Evolutionary conservation across 1,140 invertebrate genomes (phyloP).

Genomic region (Dendrolimus kikuchii): DNA sequence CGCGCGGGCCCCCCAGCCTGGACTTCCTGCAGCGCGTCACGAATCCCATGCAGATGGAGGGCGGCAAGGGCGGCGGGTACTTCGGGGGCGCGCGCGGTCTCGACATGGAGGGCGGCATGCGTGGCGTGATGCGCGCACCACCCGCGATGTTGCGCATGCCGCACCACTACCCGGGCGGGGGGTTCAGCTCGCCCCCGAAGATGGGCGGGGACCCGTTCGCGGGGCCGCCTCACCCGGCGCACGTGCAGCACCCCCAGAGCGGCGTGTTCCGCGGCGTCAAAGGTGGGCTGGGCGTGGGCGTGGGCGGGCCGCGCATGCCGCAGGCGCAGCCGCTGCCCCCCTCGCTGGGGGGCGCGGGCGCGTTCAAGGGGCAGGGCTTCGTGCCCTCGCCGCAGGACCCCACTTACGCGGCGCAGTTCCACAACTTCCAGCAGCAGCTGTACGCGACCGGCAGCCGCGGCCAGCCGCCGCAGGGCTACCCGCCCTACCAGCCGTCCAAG

Average conservation of each 20-base stretch:
- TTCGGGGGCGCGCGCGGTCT: constrained; percentile 75
- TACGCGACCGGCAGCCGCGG: constrained; percentile 90
- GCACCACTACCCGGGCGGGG: constrained; percentile 58
- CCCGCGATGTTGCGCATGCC: constrained; percentile 60
- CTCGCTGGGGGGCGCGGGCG: constrained; percentile 82
- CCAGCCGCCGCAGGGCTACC: constrained; percentile 57
- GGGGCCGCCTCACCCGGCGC: constrained; percentile 38
- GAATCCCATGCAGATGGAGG: constrained; percentile 83
- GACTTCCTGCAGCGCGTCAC: constrained; percentile 93
- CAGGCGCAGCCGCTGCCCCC: constrained; percentile 81
- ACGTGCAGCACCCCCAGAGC: constrained; percentile 39
- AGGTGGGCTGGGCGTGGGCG: constrained; percentile 49
- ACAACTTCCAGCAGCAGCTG: constrained; percentile 95
- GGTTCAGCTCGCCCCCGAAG: constrained; percentile 64
- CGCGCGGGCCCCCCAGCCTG: constrained; percentile 88
- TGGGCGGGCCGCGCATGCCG: constrained; percentile 48
- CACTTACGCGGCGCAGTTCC: constrained; percentile 95
- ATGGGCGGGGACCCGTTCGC: constrained; percentile 54
- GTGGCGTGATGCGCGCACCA: constrained; percentile 59
- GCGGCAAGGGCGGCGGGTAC: constrained; percentile 79
- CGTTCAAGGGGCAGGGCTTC: constrained; percentile 86
- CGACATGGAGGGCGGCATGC: constrained; percentile 73
- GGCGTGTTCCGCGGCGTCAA: constrained; percentile 56
- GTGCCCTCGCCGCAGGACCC: constrained; percentile 89
- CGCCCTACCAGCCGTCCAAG: constrained; percentile 61